phyloP scores from a whole-genome alignment of 2,888 invertebrate genomes.

The Slavum lentiscoides region DNA sequence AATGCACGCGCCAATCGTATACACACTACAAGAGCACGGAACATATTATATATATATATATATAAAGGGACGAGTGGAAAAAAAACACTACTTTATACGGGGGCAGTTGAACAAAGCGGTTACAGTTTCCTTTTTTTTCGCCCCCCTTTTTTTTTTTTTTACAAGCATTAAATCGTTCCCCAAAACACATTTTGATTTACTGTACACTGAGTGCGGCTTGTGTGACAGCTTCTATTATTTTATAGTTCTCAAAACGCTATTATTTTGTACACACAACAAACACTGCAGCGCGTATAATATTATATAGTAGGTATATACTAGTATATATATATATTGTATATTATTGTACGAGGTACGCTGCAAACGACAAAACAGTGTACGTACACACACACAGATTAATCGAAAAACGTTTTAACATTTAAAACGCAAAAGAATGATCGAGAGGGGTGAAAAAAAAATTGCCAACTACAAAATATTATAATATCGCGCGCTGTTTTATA shows the following conservation, averaged over 20 bases:
- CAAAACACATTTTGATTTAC: conserved; percentile 51
- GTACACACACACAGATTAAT: neutral
- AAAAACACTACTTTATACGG: neutral
- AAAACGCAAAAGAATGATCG: neutral
- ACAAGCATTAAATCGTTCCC: conserved; percentile 45
- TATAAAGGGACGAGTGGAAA: conserved; percentile 5
- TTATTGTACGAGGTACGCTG: too few relatives aligned
- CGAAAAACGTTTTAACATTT: conserved; percentile 42
- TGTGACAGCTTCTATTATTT: conserved; percentile 44
- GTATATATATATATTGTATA: too few relatives aligned
- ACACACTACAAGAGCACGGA: too few relatives aligned
- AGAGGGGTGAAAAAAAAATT: neutral
- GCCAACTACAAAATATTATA: neutral
- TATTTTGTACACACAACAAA: conserved; percentile 14
- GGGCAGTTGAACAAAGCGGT: conserved; percentile 50
- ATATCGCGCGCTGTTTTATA: neutral
- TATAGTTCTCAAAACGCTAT: conserved; percentile 4
- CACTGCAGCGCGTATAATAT: neutral
- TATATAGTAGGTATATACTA: too few relatives aligned
- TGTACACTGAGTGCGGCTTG: conserved; percentile 30
- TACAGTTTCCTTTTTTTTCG: conserved; percentile 35
- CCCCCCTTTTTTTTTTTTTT: conserved; percentile 37
- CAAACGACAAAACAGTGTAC: neutral
- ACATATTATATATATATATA: too few relatives aligned
- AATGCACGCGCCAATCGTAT: too few relatives aligned